Evolutionary conservation across 2,113 vertebrate genomes (phyloP), one percentile per base, ranked within the genome.

Genomic region (Ardeotis arabs): DNA sequence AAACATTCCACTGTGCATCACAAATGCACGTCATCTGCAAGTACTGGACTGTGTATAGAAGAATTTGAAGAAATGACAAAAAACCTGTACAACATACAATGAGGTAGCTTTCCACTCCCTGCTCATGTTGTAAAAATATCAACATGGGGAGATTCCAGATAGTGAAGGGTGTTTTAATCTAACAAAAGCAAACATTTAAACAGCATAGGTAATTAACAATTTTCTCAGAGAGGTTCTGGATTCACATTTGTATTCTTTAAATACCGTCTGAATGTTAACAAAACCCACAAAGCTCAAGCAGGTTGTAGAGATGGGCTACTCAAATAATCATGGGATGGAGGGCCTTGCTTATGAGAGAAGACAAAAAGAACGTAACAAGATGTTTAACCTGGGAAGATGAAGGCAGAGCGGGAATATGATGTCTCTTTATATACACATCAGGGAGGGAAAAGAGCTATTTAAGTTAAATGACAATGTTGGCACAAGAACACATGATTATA

Each of bases 381-480:
- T 80, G 37, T 67, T 88, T 67, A 73, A 50, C 45, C 75, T 55
- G 74, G 67, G 41, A 91, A 80, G 70, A 91, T 12, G 58, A 91
- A 93, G 70, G 62, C 25, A 85, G 67, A 91, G 59, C 53, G 58
- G 63, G 63, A 76, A 45, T 80, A 52, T 47, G 29, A 76, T 45
- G 35, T 52, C 33, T 77, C 74, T 84, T 66, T 70, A 14, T 77
- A 14, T 44, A 52, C 35, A 75, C 41, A 73, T 58, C 50, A 85
- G 87, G 47, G 55, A 91, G 24, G 20, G 47, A 76, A 84, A 93
- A 67, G 55, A 64, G 23, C 59, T 94, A 23, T 58, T 66, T 62
- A 88, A 92, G 37, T 80, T 93, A 93, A 82, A 90, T 37, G 78
- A 74, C 78, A 90, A 62, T 59, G 50, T 9, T 93, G 84, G 90